Base-by-base conservation (phyloP, 2,113 vertebrate genomes). In the Protobothrops flavoviridis region DNA sequence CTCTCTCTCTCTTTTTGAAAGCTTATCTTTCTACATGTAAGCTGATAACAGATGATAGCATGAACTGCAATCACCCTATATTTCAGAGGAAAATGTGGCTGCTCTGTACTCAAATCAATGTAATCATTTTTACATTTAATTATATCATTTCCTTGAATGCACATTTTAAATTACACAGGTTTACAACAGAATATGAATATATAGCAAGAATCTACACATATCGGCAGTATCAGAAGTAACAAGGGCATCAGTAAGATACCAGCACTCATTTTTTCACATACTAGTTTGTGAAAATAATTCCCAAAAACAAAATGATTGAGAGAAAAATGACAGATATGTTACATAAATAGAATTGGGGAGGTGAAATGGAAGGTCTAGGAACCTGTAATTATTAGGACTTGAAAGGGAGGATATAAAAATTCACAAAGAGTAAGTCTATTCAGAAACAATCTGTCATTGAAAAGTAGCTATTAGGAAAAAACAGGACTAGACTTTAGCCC, bases 21-120 rank as follows among this genome's bases (percentile, higher is more conserved):
- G 94, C 96, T 96, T 96, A 95, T 94, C 95, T 87, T 45, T 59
- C 24, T 87, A 59, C 43, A 87, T 74, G 96, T 96, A 96, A 97
- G 61, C 90, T 92, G 95, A 96, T 96, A 95, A 17, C 55, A 88
- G 33, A 90, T 90, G 92, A 64, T 96, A 95, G 96, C 90, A 33
- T 48, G 96, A 95, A 96, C 88, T 93, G 11, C 59, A 0, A 12
- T 93, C 87, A 43, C 17, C 9, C 17, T 43, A 90, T 92, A 87
- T 95, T 96, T 95, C 96, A 96, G 95, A 93, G 95, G 94, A 94
- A 96, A 50, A 69, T 59, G 88, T 88, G 92, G 94, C 92, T 93
- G 94, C 95, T 95, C 88, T 93, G 94, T 93, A 94, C 88, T 52
- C 39, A 89, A 94, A 92, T 94, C 90, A 93, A 91, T 94, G 74